Conservation (phyloP, 2,113 vertebrate species). For the Alces alces region DNA sequence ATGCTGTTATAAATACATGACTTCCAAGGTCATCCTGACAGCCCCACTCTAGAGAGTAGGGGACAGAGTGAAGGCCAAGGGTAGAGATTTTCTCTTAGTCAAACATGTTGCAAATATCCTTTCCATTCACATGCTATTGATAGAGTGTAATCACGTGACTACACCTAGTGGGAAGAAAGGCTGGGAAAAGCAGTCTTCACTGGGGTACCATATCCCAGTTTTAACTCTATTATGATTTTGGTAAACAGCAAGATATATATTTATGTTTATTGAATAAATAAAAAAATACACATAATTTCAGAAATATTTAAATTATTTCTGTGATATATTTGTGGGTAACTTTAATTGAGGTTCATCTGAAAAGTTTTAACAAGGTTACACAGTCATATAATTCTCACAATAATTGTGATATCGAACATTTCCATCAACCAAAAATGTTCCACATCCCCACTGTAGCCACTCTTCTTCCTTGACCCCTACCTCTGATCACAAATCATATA, state of each 20-base stretch:
- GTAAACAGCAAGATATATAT: background rate
- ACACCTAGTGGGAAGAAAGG: background rate
- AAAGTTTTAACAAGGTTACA: background rate
- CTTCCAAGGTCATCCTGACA: background rate
- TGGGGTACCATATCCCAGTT: background rate
- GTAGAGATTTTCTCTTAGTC: background rate
- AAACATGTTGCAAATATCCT: background rate
- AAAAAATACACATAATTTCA: background rate
- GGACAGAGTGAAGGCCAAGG: background rate
- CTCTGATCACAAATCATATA: background rate
- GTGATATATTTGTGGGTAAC: background rate
- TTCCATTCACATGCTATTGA: background rate
- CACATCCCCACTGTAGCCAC: background rate
- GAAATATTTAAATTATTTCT: background rate
- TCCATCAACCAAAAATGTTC: too few species aligned
- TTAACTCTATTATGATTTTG: background rate
- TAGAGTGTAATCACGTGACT: background rate
- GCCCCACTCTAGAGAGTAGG: background rate
- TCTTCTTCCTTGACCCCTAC: background rate
- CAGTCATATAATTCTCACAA: background rate
- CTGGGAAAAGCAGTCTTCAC: background rate
- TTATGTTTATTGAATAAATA: background rate
- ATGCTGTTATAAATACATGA: too few species aligned
- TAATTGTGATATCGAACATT: background rate
- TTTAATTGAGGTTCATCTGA: background rate